Base-by-base conservation (phyloP, 1,140 invertebrate species). In the Diabrotica virgifera region DNA sequence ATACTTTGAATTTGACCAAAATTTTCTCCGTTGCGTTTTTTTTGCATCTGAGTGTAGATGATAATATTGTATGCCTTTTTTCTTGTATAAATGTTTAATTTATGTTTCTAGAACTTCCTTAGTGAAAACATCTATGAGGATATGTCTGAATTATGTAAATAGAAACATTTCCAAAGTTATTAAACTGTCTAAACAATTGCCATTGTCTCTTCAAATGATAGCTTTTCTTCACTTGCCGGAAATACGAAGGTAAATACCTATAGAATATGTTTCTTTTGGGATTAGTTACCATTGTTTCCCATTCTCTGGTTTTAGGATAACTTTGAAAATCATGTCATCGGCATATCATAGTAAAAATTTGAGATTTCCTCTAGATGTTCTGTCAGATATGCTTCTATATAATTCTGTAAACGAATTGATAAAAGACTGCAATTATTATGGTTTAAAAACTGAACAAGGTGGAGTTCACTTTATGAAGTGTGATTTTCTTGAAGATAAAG, bases 331-430 rank as follows among this genome's bases (percentile, higher is more conserved):
- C 0, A 80, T 87, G 82, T 83, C 80, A 62, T 67, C 68, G 24
- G 85, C 79, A 5, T 87, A 85, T 69, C 84, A 77, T 72, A 85
- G 80, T 62, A 83, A 82, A 75, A 77, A 79, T 51, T 70, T 84
- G 9, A 74, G 70, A 1, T 84, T 82, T 62, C 84, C 85, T 0
- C 57, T 70, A 2, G 63, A 64, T 11, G 70, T 67, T 12, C 36
- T 83, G 35, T 69, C 74, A 64, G 59, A 73, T 0, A 73, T 80
- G 73, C 64, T 83, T 5, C 36, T 73, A 10, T 80, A 79, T 60
- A 64, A 75, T 53, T 74, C 56, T 50, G 62, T 62, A 5, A 59
- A 63, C 5, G 76, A 79, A 12, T 65, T 76, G 0, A 46, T 55
- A 0, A 53, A 64, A 0, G 73, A 74, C 36, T 68, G 65, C 50